Evolutionary conservation across 2,113 vertebrate species (phyloP), one percentile per base, ranked within the genome.

Genomic region (Balaenoptera acutorostrata): DNA sequence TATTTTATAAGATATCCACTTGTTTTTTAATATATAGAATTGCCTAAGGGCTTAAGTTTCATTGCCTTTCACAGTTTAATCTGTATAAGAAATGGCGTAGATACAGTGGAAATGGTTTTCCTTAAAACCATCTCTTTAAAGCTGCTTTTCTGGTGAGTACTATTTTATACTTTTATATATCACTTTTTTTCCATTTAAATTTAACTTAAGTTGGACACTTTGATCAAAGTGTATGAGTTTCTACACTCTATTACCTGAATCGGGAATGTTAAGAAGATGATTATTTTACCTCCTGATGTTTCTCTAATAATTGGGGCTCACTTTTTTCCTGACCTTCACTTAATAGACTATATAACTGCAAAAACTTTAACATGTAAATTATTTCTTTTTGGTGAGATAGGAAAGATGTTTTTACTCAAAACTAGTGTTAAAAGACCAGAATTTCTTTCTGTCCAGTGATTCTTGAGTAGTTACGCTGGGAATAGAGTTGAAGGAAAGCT

Each of bases 111-210:
- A 97, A 94, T 97, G 86, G 89, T 98, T 98, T 97, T 97, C 96
- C 95, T 96, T 97, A 93, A 98, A 97, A 97, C 96, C 83, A 96
- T 97, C 96, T 93, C 82, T 98, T 83, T 96, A 97, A 93, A 97
- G 96, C 95, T 95, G 96, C 89, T 55, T 92, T 97, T 91, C 95
- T 97, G 98, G 98, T 98, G 97, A 98, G 97, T 98, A 98, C 66
- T 96, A 31, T 77, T 93, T 97, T 96, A 88, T 77, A 77, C 77
- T 95, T 97, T 75, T 80, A 1, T 90, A 5, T 92, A 18, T 96
- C n/a, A 64, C 14, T 78, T 0, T 84, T 96, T 97, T 78, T 71
- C 68, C 39, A 90, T 95, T 80, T 88, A 75, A 87, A 88, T 64
- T 71, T 90, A 89, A 69, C 10, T 57, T 36, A 83, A 93, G 59